phyloP scores from a whole-genome alignment of 2,888 invertebrate genomes.

The Aelia acuminata region DNA sequence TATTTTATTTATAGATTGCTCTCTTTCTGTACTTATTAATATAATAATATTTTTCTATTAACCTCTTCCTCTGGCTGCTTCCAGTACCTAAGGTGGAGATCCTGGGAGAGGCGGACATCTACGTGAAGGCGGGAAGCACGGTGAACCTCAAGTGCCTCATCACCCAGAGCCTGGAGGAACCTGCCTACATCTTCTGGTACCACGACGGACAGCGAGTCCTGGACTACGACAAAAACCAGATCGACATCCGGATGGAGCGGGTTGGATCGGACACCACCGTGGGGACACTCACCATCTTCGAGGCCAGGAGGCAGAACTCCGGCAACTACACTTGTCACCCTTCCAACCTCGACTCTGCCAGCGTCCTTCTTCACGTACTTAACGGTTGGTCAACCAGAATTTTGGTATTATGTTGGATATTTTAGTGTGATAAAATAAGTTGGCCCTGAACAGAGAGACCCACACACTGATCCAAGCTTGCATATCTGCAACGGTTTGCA shows the following conservation, averaged over 20 bases:
- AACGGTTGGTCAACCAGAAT: slow-evolving; percentile 78
- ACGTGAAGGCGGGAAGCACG: slow-evolving; percentile 91
- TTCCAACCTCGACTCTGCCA: slow-evolving; percentile 90
- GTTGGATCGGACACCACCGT: slow-evolving; percentile 81
- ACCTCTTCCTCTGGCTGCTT: too few relatives aligned
- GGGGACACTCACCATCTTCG: slow-evolving; percentile 82
- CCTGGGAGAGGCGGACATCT: slow-evolving; percentile 88
- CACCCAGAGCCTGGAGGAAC: slow-evolving; percentile 90
- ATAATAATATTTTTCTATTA: too few relatives aligned
- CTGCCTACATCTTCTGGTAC: slow-evolving; percentile 96
- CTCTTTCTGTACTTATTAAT: too few relatives aligned
- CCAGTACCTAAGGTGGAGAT: slow-evolving; percentile 94
- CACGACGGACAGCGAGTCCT: slow-evolving; percentile 85
- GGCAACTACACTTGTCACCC: slow-evolving; percentile 97
- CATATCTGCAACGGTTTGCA: too few relatives aligned
- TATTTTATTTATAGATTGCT: too few relatives aligned
- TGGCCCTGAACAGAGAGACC: too few relatives aligned
- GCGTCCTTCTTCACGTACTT: slow-evolving; percentile 89
- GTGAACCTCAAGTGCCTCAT: slow-evolving; percentile 91
- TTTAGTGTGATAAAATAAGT: too few relatives aligned
- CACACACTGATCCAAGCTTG: too few relatives aligned
- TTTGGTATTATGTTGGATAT: too few relatives aligned
- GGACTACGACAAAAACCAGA: slow-evolving; percentile 79
- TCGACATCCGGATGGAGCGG: slow-evolving; percentile 81
- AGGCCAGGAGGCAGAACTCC: slow-evolving; percentile 81